phyloP scores from a whole-genome alignment of 2,113 vertebrate genomes.

The Pituophis catenifer region DNA sequence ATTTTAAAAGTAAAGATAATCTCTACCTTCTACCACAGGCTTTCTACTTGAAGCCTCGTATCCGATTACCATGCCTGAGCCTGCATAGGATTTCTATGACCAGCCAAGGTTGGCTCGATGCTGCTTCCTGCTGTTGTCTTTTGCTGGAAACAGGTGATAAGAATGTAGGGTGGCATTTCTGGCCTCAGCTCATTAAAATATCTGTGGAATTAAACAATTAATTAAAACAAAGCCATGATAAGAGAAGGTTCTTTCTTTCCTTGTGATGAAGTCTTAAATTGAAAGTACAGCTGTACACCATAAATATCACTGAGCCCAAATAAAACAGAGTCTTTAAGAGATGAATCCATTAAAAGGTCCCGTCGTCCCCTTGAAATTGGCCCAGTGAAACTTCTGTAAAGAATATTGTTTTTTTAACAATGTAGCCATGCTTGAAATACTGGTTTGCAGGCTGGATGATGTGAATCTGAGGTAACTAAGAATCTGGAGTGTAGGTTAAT shows the following conservation, averaged over 20 bases:
- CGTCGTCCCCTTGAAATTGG: not conserved
- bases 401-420: constrained; percentile 37
- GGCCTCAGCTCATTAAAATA: not conserved
- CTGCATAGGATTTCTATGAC: not conserved
- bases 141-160: not conserved
- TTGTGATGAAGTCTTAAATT: constrained; percentile 44
- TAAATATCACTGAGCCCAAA: not conserved
- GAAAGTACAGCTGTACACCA: not conserved
- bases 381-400: constrained; percentile 44
- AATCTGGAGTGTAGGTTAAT: constrained; percentile 53
- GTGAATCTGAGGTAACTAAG: constrained; percentile 34
- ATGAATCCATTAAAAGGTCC: constrained; percentile 43
- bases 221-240: constrained; percentile 24
- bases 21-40: not conserved
- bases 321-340: constrained; percentile 18
- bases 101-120: not conserved
- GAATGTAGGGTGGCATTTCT: not conserved
- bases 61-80: not conserved
- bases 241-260: constrained; percentile 25
- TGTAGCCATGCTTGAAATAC: constrained; percentile 65
- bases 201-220: constrained; percentile 40
- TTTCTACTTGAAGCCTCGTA: not conserved
- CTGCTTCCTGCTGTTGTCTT: not conserved
- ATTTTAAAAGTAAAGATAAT: not conserved
- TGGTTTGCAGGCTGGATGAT: constrained; percentile 49